Base-by-base conservation (phyloP, 2,888 invertebrate species). In the Ormyrus nitidulus region DNA sequence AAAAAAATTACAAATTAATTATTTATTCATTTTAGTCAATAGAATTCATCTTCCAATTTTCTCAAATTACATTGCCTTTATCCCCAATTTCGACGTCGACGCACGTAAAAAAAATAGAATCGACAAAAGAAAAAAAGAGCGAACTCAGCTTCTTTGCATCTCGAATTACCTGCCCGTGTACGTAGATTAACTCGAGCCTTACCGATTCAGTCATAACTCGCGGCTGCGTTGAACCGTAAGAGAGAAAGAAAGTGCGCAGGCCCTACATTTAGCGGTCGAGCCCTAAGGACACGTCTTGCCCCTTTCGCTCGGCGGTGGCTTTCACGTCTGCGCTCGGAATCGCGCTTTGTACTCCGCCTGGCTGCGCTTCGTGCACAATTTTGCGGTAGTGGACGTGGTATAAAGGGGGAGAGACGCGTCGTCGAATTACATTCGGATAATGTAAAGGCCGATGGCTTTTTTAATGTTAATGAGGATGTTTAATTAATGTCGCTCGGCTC, bases 261-360 rank as follows among this genome's bases (percentile, higher is more conserved):
- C 44, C 44, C 54, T 56, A 46, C 59, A 56, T 44, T 59, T 70
- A 74, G 54, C 72, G 62, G 64, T 56, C 68, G 68, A 56, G 34
- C 56, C 68, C 78, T 83, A 77, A 82, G 79, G 82, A 82, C 81
- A 83, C 81, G 83, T 68, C 82, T 83, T 80, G 77, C 77, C 72
- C 78, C 64, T 77, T 69, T 66, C 10, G 3, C 58, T 6, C n/a
- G n/a, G n/a, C 65, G 13, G 19, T 19, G 19, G 19, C 65, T 80
- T 64, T 76, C 54, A 13, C 68, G 10, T 61, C 68, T 49, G 66
- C 49, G 65, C 19, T 19, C 19, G 19, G 19, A 19, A 1, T 81
- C 58, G 69, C 73, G 75, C 59, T 58, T 58, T 46, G 19, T 77
- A 72, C 80, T 79, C 75, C 71, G 64, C 58, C 51, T 70, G 13